A percentile compares a stretch with the other conserved stretches of the same genome.
Evolutionary conservation across 2,888 invertebrate genomes (phyloP).

Genomic region (Drosophila multiciliata): DNA sequence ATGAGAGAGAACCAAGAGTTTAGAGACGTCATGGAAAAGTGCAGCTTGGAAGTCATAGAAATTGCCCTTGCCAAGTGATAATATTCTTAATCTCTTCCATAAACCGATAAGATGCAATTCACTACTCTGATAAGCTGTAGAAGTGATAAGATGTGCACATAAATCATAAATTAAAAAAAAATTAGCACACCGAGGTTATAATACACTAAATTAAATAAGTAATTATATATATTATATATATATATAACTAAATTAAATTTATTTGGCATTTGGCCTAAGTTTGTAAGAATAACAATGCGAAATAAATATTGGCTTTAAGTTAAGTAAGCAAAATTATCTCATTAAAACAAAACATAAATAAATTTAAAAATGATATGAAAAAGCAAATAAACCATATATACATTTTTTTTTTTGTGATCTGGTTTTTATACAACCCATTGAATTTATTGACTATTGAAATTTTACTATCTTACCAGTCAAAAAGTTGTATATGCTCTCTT

Average conservation of each 20-base stretch:
- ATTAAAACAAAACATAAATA: background rate
- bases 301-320: background rate
- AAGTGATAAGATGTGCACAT: conserved; percentile 25
- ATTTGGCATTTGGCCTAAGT: background rate
- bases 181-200: background rate
- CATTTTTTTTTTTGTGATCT: background rate
- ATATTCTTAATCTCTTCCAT: background rate
- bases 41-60: conserved; percentile 56
- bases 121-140: background rate
- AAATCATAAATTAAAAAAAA: background rate
- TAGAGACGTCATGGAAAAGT: conserved; percentile 45
- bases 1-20: conserved; percentile 59
- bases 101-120: conserved; percentile 3
- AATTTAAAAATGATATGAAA: background rate
- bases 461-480: background rate
- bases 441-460: background rate
- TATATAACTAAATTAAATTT: background rate
- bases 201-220: background rate
- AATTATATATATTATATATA: too few species aligned
- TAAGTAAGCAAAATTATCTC: background rate
- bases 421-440: background rate
- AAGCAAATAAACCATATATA: background rate
- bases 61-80: conserved; percentile 39
- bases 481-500: background rate
- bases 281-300: background rate